These are phyloP conservation scores for Bellardia pandia DNA, from an alignment of 2,888 invertebrate genomes.

Conservation along the genomic window DNA sequence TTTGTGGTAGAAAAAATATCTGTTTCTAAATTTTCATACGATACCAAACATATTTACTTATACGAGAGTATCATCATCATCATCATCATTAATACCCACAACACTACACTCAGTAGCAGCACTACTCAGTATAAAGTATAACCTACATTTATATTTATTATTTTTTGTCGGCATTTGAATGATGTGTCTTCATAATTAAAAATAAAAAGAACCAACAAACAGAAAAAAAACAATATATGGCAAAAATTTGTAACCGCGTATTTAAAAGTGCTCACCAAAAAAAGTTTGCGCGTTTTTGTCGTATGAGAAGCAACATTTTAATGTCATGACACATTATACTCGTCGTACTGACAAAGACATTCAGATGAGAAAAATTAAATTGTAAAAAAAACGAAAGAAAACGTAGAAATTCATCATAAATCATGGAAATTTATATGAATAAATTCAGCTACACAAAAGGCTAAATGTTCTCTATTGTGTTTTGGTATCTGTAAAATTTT, in stretches of 20 bases:
- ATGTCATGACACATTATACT: constrained; percentile 18
- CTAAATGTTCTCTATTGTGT: constrained; percentile 5
- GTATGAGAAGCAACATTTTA: constrained; percentile 10
- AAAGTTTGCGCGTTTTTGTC: background rate
- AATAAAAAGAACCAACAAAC: constrained; percentile 10
- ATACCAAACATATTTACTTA: background rate
- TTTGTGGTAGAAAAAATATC: constrained; percentile 15
- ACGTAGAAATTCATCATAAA: constrained; percentile 18
- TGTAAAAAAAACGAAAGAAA: background rate
- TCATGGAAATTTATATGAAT: constrained; percentile 17
- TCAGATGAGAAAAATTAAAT: background rate
- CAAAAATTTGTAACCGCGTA: constrained; percentile 18
- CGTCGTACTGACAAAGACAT: background rate
- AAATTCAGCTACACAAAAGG: background rate
- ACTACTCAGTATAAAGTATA: constrained; percentile 4
- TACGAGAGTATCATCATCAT: constrained; percentile 2
- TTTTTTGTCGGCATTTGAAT: constrained; percentile 37
- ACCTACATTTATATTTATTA: constrained; percentile 11
- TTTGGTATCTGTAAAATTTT: background rate
- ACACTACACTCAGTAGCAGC: background rate
- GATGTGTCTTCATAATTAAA: constrained; percentile 40
- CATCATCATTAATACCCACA: constrained; percentile 11
- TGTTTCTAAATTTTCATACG: background rate
- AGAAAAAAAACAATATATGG: background rate
- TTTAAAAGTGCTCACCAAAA: background rate